Evolutionary conservation across 2,888 invertebrate species (phyloP), one percentile per base, ranked within the genome.

Genomic region (Deilephila porcellus): DNA sequence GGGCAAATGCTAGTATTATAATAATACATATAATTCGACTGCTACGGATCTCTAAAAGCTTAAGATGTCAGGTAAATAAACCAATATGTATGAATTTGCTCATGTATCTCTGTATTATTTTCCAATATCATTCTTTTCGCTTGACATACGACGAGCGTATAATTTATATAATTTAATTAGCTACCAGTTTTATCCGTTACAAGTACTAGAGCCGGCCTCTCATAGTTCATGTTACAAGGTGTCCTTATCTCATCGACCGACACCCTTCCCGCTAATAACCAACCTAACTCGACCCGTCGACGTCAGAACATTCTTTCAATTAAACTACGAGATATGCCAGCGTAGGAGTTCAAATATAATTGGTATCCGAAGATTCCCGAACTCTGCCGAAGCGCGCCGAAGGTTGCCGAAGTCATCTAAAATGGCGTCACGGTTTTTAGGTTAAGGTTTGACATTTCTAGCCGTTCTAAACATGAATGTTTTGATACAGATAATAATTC

Each of bases 381-480:
- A 76, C 73, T 71, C 45, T 74, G 60, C 85, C 91, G 91, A 91
- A 83, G 81, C 76, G 73, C 76, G 76, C 85, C 93, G 92, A 93
- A 83, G 79, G 81, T 75, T 81, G 77, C 87, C 92, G 92, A 92
- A 86, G 81, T 82, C 77, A 76, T 81, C 89, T 86, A 93, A 92
- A 82, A 93, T 93, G 93, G 93, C 93, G 88, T 82, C 93, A 92
- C 89, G 91, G 91, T 93, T 94, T 94, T 93, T 93, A 94, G 94
- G 94, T 94, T 93, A 94, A 94, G 94, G 94, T 93, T 93, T 93
- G 92, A 91, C 92, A 93, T 94, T 93, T 93, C 88, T 86, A 88
- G 86, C 86, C 89, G 87, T 89, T 90, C 84, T 82, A 83, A 86
- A 85, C 77, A 80, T 76, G 79, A 82, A 79, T 78, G 60, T 63